These are phyloP conservation scores for Bettongia penicillata DNA, from an alignment of 2,113 vertebrate species.

Conservation along the genomic window DNA sequence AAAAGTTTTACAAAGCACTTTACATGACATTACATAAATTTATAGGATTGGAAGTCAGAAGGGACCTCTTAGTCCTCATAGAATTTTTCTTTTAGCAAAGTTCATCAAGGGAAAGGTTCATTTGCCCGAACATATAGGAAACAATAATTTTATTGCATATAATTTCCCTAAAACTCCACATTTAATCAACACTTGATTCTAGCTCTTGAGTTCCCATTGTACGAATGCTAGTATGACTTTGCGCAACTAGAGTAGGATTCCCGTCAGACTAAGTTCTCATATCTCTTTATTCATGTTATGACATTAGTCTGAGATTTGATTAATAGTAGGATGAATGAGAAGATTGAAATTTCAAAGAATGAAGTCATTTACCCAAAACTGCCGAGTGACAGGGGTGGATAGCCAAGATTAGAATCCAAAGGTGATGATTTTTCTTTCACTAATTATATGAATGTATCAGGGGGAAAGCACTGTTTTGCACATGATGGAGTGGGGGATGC, in stretches of 20 bases:
- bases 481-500: neutral
- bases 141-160: slow-evolving; percentile 34
- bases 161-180: slow-evolving; percentile 40
- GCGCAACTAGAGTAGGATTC: neutral
- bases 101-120: neutral
- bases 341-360: neutral
- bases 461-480: neutral
- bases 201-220: neutral
- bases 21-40: neutral
- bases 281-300: neutral
- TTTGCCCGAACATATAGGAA: neutral
- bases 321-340: neutral
- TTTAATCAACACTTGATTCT: slow-evolving; percentile 27
- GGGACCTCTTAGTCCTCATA: neutral
- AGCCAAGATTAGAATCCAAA: neutral
- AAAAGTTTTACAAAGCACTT: neutral
- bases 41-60: neutral
- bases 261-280: slow-evolving; percentile 1
- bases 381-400: neutral
- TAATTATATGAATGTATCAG: neutral
- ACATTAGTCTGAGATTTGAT: neutral
- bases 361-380: neutral
- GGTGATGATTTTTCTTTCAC: neutral
- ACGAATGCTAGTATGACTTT: neutral
- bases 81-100: neutral